These are phyloP conservation scores for Corydoras sp. DNA, from an alignment of 2,113 vertebrate genomes.

Conservation along the genomic window DNA sequence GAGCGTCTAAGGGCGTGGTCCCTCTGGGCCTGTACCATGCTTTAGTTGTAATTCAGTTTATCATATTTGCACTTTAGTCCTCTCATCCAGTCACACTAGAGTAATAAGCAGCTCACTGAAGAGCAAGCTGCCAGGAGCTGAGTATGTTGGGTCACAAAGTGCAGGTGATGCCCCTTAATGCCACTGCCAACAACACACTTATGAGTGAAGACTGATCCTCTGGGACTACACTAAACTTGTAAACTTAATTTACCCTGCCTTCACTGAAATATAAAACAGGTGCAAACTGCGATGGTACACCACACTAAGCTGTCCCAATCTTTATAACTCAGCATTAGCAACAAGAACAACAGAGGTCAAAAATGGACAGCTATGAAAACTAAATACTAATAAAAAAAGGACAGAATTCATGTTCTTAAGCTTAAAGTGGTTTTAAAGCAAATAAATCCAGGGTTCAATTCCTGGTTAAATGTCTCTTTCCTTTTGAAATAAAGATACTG, in stretches of 20 bases:
- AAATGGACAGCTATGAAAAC: no score
- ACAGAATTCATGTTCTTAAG: no score
- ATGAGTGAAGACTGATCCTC: constrained; percentile 1
- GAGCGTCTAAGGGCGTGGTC: neutral
- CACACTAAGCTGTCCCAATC: neutral
- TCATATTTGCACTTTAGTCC: constrained; percentile 29
- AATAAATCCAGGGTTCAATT: no score
- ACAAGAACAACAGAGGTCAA: no score
- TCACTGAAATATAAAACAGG: neutral
- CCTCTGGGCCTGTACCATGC: neutral
- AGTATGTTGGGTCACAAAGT: constrained; percentile 4
- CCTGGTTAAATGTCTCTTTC: no score
- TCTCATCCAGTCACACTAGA: constrained; percentile 18
- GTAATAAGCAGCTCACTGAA: constrained; percentile 27
- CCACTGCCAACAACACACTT: neutral
- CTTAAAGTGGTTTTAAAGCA: no score
- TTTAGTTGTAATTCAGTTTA: constrained; percentile 15
- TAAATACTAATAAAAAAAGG: no score
- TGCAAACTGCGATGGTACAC: neutral
- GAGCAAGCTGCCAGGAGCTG: constrained; percentile 29
- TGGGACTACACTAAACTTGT: neutral
- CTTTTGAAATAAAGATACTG: no score
- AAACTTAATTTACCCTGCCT: neutral
- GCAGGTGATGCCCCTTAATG: neutral
- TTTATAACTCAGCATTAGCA: neutral